Evolutionary conservation across 1,140 invertebrate genomes (phyloP), one percentile per base, ranked within the genome.

Genomic region (Drosophila ohnishii): DNA sequence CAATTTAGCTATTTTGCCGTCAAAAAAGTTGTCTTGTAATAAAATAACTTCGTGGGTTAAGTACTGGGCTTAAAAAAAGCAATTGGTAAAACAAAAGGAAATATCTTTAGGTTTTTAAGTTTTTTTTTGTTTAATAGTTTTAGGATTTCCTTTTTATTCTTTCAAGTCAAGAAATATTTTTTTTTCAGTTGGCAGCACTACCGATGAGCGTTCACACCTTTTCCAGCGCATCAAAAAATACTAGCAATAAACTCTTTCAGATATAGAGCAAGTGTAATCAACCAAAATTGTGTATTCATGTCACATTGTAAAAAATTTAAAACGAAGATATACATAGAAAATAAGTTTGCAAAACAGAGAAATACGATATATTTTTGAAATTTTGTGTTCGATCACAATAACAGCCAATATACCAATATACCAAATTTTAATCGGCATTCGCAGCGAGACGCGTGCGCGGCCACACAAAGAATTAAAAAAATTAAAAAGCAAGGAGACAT

Each of bases 371-470:
- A 22, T 13, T 55, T 48, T 13, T 16, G n/a, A 56, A 56, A 62
- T 56, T 30, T 30, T 6, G 11, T 5, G 25, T 62, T 56, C 34
- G 48, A 39, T 10, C 3, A 28, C 22, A 28, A 11, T n/a, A 30
- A 7, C 30, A 39, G 28, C n/a, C n/a, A 14, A 16, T 16, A 30
- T 40, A 42, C n/a, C 8, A 40, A n/a, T 25, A 61, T 30, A 39
- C 25, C 6, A 39, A 62, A 19, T 39, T 57, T 5, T 28, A 14
- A 37, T 57, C 50, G 59, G 28, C 59, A 55, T 14, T 61, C 59
- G 7, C 59, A 39, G 47, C 5, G 25, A 48, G 14, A 48, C 47
- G 48, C 48, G 48, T 32, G 28, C n/a, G n/a, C n/a, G 28, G 48
- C 48, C 48, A 50, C 48, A 50, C 48, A 50, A 50, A 50, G 48